Evolutionary conservation across 2,113 vertebrate genomes (phyloP).

Genomic region (Smithornis capensis): DNA sequence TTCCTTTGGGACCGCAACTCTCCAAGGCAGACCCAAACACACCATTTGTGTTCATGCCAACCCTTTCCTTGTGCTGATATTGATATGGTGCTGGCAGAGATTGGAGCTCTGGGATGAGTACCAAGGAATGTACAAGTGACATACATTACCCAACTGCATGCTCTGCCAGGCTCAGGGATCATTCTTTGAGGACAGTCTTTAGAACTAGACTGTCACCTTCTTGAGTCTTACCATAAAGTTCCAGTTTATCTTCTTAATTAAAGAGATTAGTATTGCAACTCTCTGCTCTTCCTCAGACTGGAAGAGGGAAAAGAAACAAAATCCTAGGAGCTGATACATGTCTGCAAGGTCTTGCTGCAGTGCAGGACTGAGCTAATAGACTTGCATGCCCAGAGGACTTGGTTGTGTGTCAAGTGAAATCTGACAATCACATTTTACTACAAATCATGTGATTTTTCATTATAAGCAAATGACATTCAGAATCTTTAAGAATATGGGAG

Average conservation of each 20-base stretch:
- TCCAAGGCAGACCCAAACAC: neutral
- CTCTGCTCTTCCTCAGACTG: neutral
- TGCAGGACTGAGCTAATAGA: neutral
- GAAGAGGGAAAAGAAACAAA: neutral
- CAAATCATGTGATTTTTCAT: neutral
- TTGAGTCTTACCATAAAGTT: neutral
- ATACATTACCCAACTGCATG: accelerated
- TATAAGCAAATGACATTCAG: neutral
- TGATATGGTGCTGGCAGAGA: neutral
- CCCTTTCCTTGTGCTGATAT: neutral
- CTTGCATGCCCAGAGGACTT: neutral
- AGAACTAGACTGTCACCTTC: neutral
- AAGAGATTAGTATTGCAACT: neutral
- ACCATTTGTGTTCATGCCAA: neutral
- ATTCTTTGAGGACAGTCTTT: neutral
- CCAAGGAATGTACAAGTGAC: neutral
- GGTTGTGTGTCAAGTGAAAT: neutral
- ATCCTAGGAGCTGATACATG: neutral
- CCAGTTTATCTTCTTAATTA: neutral
- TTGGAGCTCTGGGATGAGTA: neutral
- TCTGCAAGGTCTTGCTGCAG: neutral
- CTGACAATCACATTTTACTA: neutral
- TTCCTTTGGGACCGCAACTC: neutral
- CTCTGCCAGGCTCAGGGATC: neutral
- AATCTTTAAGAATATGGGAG: neutral